phyloP scores from a whole-genome alignment of 2,113 vertebrate genomes.

The Vidua chalybeata region DNA sequence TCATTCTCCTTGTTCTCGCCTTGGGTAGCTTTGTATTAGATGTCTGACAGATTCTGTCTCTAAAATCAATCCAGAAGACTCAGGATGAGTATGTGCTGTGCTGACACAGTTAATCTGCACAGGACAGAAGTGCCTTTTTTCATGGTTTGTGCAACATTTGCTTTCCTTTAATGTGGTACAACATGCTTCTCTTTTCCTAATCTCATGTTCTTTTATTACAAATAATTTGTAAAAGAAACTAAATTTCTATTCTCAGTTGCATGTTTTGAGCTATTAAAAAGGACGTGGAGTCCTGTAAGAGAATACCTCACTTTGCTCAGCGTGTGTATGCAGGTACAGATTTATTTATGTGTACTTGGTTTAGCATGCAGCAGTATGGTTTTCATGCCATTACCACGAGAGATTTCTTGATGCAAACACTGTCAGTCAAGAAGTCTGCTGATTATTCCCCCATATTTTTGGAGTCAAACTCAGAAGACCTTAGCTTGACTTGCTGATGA shows the following conservation, averaged over 20 bases:
- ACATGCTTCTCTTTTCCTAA: not conserved
- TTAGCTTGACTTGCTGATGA: not conserved
- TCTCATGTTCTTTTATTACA: not conserved
- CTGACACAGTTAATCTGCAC: not conserved
- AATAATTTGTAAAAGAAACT: not conserved
- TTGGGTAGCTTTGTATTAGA: not conserved
- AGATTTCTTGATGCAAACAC: not conserved
- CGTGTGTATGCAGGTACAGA: not conserved
- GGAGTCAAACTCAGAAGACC: not conserved
- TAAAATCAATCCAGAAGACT: not conserved
- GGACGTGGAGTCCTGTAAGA: not conserved
- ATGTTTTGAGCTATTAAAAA: not conserved
- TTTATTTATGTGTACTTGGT: not conserved
- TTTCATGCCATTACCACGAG: not conserved
- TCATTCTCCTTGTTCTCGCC: fast-evolving
- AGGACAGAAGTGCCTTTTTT: not conserved
- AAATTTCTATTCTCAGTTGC: not conserved
- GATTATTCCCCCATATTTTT: not conserved
- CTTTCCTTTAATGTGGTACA: not conserved
- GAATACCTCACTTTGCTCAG: not conserved
- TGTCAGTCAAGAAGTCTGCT: not conserved
- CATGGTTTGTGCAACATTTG: not conserved
- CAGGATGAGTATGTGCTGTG: not conserved
- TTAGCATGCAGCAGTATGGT: not conserved
- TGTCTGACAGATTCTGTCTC: not conserved